Percentiles rank a stretch among this genome's conserved stretches.
Conservation (phyloP, 2,888 invertebrate genomes). For the Theodoxus fluviatilis region DNA sequence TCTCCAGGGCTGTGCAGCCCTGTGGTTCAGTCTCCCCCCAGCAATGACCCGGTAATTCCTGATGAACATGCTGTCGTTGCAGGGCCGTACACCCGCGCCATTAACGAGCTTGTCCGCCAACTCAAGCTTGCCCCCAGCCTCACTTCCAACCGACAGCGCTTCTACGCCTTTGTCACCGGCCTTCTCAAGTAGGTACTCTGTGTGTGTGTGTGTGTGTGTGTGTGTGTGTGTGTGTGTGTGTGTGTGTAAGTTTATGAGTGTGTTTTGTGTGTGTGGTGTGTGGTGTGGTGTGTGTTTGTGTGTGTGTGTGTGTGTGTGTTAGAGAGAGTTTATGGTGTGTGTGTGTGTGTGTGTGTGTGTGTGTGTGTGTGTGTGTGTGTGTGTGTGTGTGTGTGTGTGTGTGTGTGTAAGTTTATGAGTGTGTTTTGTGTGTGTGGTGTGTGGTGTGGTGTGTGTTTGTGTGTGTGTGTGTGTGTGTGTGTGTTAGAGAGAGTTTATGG, state of each 20-base stretch:
- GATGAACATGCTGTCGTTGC: conserved; percentile 32
- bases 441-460: background rate
- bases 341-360: background rate
- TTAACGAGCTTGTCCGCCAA: conserved; percentile 82
- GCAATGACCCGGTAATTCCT: background rate
- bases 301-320: background rate
- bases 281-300: background rate
- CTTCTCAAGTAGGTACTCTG: conserved; percentile 77
- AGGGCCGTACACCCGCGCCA: conserved; percentile 82
- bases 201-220: background rate
- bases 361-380: too few relatives aligned
- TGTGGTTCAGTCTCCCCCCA: too few relatives aligned
- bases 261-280: conserved; percentile 3
- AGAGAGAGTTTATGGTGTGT: background rate
- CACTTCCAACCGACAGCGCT: conserved; percentile 84
- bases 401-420: too few relatives aligned
- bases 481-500: background rate
- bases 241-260: too few relatives aligned
- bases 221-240: background rate
- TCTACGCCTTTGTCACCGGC: conserved; percentile 87
- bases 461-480: background rate
- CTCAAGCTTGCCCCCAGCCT: conserved; percentile 84
- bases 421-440: too few relatives aligned
- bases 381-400: too few relatives aligned
- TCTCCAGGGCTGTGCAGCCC: too few relatives aligned